These are phyloP conservation scores for Pyrocoelia pectoralis DNA, from an alignment of 2,888 invertebrate species.

Conservation along the genomic window DNA sequence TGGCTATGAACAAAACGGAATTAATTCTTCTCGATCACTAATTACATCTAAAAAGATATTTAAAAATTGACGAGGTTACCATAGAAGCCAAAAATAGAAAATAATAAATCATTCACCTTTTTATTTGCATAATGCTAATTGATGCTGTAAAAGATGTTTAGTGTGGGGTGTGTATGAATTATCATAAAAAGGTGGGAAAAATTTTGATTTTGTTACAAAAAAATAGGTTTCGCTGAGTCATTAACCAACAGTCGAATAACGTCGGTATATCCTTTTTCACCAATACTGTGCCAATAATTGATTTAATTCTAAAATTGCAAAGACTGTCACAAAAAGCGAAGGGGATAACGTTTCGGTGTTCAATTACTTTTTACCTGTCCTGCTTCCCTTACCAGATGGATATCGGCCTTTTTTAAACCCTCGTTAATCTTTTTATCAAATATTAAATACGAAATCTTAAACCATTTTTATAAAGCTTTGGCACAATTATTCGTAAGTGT, in stretches of 20 bases:
- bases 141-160: background rate
- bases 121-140: background rate
- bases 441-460: background rate
- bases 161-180: background rate
- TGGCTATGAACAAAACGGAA: too few species aligned
- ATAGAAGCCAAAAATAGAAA: background rate
- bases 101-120: background rate
- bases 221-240: constrained; percentile 15
- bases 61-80: background rate
- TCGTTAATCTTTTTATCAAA: constrained; percentile 21
- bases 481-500: background rate
- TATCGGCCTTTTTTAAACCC: constrained; percentile 12
- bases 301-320: constrained; percentile 24
- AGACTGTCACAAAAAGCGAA: constrained; percentile 23
- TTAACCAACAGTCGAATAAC: constrained; percentile 9
- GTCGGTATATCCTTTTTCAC: constrained; percentile 20
- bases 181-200: background rate
- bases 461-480: background rate
- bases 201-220: background rate
- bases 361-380: constrained; percentile 25
- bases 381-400: constrained; percentile 25
- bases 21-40: too few species aligned
- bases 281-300: constrained; percentile 27
- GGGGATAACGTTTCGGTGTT: constrained; percentile 14
- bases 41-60: background rate